A percentile compares a stretch with the other conserved stretches of the same genome.
These are phyloP conservation scores for Apis laboriosa DNA, from an alignment of 1,140 invertebrate species.

Conservation along the genomic window DNA sequence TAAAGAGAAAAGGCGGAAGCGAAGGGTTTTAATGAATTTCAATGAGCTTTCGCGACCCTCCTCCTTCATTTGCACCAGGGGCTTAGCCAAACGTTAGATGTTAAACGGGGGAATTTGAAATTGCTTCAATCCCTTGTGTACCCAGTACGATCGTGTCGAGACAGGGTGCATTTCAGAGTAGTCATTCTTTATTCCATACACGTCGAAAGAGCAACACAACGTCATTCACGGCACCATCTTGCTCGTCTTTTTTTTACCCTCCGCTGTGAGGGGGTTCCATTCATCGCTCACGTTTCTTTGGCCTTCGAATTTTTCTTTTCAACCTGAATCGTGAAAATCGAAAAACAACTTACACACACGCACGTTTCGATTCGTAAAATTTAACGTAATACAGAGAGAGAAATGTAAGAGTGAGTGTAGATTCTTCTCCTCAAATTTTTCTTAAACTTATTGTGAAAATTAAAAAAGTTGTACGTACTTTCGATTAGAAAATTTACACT, in stretches of 20 bases:
- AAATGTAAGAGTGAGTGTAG: no score
- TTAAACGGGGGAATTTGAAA: constrained; percentile 64
- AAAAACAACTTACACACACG: neutral
- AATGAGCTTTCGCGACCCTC: constrained; percentile 65
- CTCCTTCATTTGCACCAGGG: constrained; percentile 68
- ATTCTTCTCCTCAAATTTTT: no score
- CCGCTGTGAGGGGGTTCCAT: constrained; percentile 21
- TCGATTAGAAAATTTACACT: no score
- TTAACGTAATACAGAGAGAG: no score
- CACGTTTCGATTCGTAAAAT: neutral
- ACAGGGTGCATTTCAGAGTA: constrained; percentile 71
- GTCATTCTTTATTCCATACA: constrained; percentile 43
- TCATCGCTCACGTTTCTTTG: neutral
- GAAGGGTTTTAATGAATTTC: constrained; percentile 68
- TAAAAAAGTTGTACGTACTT: neutral
- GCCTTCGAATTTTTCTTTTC: neutral
- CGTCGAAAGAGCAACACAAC: constrained; percentile 62
- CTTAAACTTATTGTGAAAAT: no score
- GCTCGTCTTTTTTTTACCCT: constrained; percentile 30
- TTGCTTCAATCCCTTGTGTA: constrained; percentile 63
- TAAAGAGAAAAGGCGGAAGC: neutral
- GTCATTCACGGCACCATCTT: constrained; percentile 60
- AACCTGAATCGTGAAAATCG: neutral
- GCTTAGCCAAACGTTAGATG: constrained; percentile 65
- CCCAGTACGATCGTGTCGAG: constrained; percentile 52